These are phyloP conservation scores for Amazona vittata DNA, from an alignment of 2,113 vertebrate genomes.

Conservation along the genomic window DNA sequence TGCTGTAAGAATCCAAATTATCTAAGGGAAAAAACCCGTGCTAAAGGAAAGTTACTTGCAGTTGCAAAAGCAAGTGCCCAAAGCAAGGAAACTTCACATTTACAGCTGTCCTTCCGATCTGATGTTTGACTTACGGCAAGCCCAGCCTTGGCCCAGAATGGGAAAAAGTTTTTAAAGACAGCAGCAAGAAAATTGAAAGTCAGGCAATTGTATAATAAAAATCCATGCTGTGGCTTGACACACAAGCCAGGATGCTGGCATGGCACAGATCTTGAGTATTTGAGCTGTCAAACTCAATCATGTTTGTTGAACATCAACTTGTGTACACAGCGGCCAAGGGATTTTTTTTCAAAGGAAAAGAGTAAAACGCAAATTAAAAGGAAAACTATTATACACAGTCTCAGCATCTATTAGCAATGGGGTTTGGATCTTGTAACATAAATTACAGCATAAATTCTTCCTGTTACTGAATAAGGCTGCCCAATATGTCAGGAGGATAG, in stretches of 20 bases:
- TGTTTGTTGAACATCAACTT: background rate
- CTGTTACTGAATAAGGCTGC: background rate
- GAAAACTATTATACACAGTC: background rate
- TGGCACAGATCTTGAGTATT: background rate
- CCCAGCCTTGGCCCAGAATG: background rate
- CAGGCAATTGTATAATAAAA: background rate
- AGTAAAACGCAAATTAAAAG: background rate
- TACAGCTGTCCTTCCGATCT: background rate
- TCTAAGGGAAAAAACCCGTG: background rate
- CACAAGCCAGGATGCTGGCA: background rate
- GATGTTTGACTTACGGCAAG: background rate
- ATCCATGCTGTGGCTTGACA: background rate
- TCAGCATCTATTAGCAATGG: background rate
- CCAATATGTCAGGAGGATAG: background rate
- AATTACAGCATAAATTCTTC: background rate
- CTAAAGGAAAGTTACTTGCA: background rate
- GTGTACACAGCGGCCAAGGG: background rate
- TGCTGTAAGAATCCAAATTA: background rate
- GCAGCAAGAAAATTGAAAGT: background rate
- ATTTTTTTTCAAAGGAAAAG: background rate
- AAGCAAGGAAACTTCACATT: background rate
- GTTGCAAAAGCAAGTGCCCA: background rate
- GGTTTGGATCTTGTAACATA: background rate
- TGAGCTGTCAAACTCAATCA: background rate
- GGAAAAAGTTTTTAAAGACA: background rate